Evolutionary conservation across 2,113 vertebrate genomes (phyloP).

Genomic region (Nanorana parkeri): DNA sequence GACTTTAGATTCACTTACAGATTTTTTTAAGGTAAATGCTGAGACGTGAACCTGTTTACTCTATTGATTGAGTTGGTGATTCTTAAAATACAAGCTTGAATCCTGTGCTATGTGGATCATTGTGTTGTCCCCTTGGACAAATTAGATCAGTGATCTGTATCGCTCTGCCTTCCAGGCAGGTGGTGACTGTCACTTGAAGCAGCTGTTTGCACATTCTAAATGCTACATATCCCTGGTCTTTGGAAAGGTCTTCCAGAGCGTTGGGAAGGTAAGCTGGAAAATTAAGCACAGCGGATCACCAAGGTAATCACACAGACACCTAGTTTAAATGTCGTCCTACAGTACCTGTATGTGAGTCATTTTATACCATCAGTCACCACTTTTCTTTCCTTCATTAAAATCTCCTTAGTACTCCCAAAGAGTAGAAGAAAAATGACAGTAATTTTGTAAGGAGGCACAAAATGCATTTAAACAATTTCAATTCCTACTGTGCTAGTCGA

Average conservation of each 20-base stretch:
- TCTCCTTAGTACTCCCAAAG: conserved; percentile 1
- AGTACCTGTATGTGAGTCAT: neutral
- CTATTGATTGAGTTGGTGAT: conserved; percentile 45
- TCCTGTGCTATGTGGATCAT: conserved; percentile 46
- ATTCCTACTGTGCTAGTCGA: conserved; percentile 1
- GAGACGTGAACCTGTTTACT: conserved; percentile 48
- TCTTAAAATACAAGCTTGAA: conserved; percentile 39
- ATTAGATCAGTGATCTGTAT: conserved; percentile 54
- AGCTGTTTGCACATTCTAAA: conserved; percentile 48
- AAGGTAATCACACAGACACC: conserved; percentile 22
- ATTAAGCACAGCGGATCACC: conserved; percentile 26
- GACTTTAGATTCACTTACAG: conserved; percentile 36
- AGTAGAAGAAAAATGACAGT: neutral
- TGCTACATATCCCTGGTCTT: conserved; percentile 28
- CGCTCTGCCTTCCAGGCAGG: conserved; percentile 50
- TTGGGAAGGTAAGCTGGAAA: conserved; percentile 6
- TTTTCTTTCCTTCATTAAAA: conserved; percentile 23
- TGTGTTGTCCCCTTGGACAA: conserved; percentile 49
- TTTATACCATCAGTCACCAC: neutral
- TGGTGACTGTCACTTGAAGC: conserved; percentile 47
- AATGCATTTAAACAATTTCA: neutral
- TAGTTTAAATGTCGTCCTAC: neutral
- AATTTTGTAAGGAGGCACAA: neutral
- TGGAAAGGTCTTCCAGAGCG: conserved; percentile 5
- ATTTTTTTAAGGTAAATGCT: conserved; percentile 40